phyloP scores from a whole-genome alignment of 53 echinoderm and acorn worm genomes.

The Temnopleurus reevesii region DNA sequence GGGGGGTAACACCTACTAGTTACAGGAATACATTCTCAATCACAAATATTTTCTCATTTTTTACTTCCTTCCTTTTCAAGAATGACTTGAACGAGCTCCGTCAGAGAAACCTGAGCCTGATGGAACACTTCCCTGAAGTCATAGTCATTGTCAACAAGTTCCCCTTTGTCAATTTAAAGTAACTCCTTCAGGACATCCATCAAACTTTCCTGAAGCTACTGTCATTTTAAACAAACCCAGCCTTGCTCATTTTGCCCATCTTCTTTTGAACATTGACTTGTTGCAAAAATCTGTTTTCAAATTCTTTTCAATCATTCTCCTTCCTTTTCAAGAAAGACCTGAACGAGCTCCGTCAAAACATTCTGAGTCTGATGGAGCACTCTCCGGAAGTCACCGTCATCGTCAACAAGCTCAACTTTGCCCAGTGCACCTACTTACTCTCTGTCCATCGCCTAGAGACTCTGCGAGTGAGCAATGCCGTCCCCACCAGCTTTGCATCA shows the following conservation, averaged over 20 bases:
- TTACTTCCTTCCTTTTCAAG: too few relatives aligned
- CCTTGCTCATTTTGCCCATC: too few relatives aligned
- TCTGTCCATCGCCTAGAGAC: constrained; percentile 94
- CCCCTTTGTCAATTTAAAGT: constrained; percentile 93
- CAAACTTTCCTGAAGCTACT: too few relatives aligned
- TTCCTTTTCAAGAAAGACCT: constrained; percentile 93
- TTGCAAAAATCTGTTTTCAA: too few relatives aligned
- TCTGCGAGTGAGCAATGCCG: constrained; percentile 69
- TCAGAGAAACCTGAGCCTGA: constrained; percentile 78
- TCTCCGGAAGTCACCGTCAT: constrained; percentile 79
- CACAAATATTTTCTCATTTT: too few relatives aligned
- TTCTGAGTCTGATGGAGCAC: constrained; percentile 68
- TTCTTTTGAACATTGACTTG: too few relatives aligned
- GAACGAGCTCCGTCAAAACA: constrained; percentile 91
- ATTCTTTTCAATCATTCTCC: too few relatives aligned
- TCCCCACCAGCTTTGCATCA: constrained; percentile 76
- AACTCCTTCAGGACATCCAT: too few relatives aligned
- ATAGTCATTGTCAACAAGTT: constrained; percentile 88
- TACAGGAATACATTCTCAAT: too few relatives aligned
- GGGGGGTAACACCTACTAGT: too few relatives aligned
- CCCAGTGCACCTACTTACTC: constrained; percentile 93
- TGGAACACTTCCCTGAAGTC: constrained; percentile 76
- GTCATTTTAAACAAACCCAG: too few relatives aligned
- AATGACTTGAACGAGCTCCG: constrained; percentile 94
- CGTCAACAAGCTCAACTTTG: constrained; percentile 98